phyloP scores from a whole-genome alignment of 2,888 invertebrate species.

The Parnassius smintheus region DNA sequence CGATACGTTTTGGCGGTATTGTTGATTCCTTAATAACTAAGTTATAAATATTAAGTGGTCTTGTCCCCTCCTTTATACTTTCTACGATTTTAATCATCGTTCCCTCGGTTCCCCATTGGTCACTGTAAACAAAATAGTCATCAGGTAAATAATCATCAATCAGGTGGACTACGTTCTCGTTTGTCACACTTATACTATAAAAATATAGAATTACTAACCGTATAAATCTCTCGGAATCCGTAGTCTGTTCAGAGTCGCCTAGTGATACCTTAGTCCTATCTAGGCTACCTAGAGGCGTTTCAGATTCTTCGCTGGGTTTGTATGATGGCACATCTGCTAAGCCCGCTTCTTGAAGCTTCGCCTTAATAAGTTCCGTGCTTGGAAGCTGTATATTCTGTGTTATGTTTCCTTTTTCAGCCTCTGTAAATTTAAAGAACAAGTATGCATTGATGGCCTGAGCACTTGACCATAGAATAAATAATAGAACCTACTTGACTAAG shows the following conservation, averaged over 20 bases:
- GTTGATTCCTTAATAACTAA: constrained; percentile 52
- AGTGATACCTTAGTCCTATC: too few relatives aligned
- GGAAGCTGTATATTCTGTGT: too few relatives aligned
- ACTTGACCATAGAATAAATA: too few relatives aligned
- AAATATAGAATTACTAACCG: constrained; percentile 40
- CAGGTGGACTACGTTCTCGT: constrained; percentile 33
- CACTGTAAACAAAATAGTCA: constrained; percentile 44
- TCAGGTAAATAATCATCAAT: too few relatives aligned
- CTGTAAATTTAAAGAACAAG: too few relatives aligned
- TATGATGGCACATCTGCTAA: constrained; percentile 44
- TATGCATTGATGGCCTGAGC: too few relatives aligned
- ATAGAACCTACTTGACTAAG: too few relatives aligned
- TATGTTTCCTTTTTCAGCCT: too few relatives aligned
- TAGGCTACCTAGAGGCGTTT: too few relatives aligned
- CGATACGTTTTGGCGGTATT: constrained; percentile 43
- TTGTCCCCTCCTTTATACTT: constrained; percentile 31
- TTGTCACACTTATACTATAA: constrained; percentile 43
- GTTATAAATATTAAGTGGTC: constrained; percentile 41
- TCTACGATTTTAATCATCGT: constrained; percentile 60
- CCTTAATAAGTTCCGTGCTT: constrained; percentile 31
- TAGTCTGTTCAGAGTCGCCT: constrained; percentile 54
- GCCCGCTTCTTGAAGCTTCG: constrained; percentile 54
- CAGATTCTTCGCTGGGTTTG: constrained; percentile 35
- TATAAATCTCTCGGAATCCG: constrained; percentile 58
- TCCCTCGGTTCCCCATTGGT: constrained; percentile 30